Base-by-base conservation (phyloP, 2,113 vertebrate genomes). In the Eptatretus burgeri region DNA sequence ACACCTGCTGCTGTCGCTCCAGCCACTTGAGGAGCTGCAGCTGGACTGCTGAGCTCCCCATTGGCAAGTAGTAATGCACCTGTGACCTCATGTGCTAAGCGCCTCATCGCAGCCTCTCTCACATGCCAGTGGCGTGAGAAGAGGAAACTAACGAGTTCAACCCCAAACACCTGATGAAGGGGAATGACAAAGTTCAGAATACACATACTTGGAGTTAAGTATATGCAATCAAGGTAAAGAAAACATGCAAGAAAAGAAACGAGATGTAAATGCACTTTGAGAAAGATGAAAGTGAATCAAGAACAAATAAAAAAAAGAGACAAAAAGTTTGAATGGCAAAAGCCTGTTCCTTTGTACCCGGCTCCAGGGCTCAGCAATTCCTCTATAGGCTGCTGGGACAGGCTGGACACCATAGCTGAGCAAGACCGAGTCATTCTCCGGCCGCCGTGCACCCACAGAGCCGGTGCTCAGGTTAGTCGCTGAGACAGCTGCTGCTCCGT, bases 1-100 rank as follows among this genome's bases (percentile, higher is more conserved):
- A 7, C 27, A 41, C 56, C 56, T 60, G n/a, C 56, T 60, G n/a
- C 53, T 76, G 53, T 2, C 7, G 1, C 56, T n/a, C 56, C 56
- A 11, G n/a, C 12, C 10, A n/a, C 56, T 10, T 60, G n/a, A 11
- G 16, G 16, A 20, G 56, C 56, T 14, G 53, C 4, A 19, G 4
- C 53, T 56, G 53, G n/a, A 20, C 56, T 20, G 2, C 56, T 10
- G 10, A 60, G 56, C 20, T 60, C 56, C 56, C 56, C 56, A 20
- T 60, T 60, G 56, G 11, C 56, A 19, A 60, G 56, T n/a, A 60
- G 56, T 20, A 60, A 19, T 20, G 56, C n/a, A 12, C 56, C 56
- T 10, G 56, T 60, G 56, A 60, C 56, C n/a, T 60, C 56, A 19
- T 60, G 56, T n/a, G 56, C n/a, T n/a, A 60, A 19, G 56, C 56